Conservation (phyloP, 2,888 invertebrate genomes). For the Aleiodes testaceus region DNA sequence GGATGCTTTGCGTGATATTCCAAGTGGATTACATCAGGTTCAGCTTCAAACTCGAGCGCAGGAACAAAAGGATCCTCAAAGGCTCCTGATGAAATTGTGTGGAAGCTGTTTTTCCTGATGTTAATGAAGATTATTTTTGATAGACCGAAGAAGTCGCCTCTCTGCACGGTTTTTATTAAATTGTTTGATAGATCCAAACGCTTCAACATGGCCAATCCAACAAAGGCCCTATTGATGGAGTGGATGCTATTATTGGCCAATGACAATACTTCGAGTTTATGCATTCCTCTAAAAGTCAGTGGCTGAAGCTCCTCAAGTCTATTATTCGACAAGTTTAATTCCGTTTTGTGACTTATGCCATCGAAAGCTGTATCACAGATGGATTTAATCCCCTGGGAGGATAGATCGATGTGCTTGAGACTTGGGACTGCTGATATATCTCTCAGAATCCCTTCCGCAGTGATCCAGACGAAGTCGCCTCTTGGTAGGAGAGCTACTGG, state of each 20-base stretch:
- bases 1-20: too few relatives aligned
- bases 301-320: slow-evolving; percentile 51
- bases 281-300: slow-evolving; percentile 57
- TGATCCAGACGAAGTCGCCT: slow-evolving; percentile 44
- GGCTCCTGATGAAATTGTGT: slow-evolving; percentile 55
- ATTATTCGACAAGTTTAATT: slow-evolving; percentile 55
- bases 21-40: slow-evolving; percentile 23
- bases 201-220: slow-evolving; percentile 55
- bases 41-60: neutral
- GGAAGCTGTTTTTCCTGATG: slow-evolving; percentile 53
- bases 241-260: slow-evolving; percentile 47
- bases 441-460: slow-evolving; percentile 49
- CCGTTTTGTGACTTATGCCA: slow-evolving; percentile 46
- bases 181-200: slow-evolving; percentile 48
- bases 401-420: slow-evolving; percentile 50
- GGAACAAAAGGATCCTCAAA: slow-evolving; percentile 54
- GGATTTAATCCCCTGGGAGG: slow-evolving; percentile 41
- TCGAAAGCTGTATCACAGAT: slow-evolving; percentile 51
- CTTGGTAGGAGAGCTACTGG: slow-evolving; percentile 3
- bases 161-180: slow-evolving; percentile 52
- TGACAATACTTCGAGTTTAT: slow-evolving; percentile 52
- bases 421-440: slow-evolving; percentile 40
- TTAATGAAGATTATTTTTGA: slow-evolving; percentile 51
- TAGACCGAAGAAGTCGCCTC: slow-evolving; percentile 58
- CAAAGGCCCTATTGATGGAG: slow-evolving; percentile 44